Evolutionary conservation across 23 tunicate species (phyloP), one percentile per base, ranked within the genome.

Genomic region (Phallusia fumigata): DNA sequence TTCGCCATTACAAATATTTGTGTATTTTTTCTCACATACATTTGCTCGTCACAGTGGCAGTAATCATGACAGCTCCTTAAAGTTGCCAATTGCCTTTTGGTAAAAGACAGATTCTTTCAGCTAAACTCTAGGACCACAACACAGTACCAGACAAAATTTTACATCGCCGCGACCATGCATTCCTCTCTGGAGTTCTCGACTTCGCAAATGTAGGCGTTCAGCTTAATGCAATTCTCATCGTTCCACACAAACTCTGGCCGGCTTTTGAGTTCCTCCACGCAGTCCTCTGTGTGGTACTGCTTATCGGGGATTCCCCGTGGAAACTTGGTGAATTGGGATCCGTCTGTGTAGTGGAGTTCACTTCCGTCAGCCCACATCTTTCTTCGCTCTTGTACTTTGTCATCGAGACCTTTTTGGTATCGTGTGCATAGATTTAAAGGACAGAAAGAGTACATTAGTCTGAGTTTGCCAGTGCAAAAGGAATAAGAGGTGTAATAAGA

Each of bases 141-240:
- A 22, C 15, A 58, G 16, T 1, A 24, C 69, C 3, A 58, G 5
- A 58, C 69, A 16, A 13, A 58, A 58, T 3, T n/a, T n/a, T 22
- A 24, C 28, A 58, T 6, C 69, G 1, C 16, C 69, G 69, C 69
- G 3, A 3, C 69, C 3, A 13, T 58, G 69, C 69, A 58, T 22
- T 58, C 28, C 3, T 58, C 34, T 79, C 79, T 79, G 26, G 83
- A 2, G 80, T 64, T 88, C 18, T 8, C 36, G 0, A 87, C 79
- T 87, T 91, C 78, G 80, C 96, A 91, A 22, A 87, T 83, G 65
- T 89, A 91, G 53, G 96, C 83, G 77, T 91, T 91, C 58, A 83
- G 53, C 64, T 91, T 91, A 65, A 76, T 65, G 80, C 96, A 91
- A 83, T 91, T 86, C 72, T 91, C 96, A 49, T 91, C 96, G 69